Percentiles rank a stretch among this genome's conserved stretches.
Conservation (phyloP, 2,113 vertebrate genomes). For the Oenanthe oenanthe region DNA sequence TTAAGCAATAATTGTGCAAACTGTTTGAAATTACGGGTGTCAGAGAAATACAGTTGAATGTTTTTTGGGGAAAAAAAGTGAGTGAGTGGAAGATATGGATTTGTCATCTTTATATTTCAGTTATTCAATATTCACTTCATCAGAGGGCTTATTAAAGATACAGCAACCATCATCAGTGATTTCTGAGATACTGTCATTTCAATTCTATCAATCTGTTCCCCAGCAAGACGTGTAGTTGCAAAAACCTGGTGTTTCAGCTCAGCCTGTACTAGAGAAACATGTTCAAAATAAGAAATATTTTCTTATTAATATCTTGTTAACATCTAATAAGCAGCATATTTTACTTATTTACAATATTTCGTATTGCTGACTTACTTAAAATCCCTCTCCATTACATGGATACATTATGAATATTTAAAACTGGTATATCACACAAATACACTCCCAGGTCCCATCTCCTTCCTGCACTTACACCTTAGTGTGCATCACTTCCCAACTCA, state of each 20-base stretch:
- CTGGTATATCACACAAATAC: neutral
- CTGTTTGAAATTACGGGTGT: neutral
- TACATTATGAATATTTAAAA: neutral
- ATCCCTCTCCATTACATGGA: neutral
- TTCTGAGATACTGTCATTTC: constrained; percentile 14
- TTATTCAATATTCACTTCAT: neutral
- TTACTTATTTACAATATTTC: neutral
- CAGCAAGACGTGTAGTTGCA: neutral
- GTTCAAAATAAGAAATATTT: constrained; percentile 2
- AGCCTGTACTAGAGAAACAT: neutral
- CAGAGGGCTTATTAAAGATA: neutral
- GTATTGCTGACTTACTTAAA: neutral
- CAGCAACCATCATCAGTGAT: neutral
- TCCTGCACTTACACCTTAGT: neutral
- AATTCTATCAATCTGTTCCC: neutral
- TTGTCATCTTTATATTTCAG: neutral
- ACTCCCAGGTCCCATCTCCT: neutral
- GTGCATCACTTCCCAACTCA: neutral
- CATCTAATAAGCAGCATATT: neutral
- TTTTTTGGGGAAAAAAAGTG: neutral
- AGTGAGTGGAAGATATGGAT: neutral
- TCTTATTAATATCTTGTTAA: neutral
- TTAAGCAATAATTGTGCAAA: neutral
- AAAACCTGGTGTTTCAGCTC: neutral
- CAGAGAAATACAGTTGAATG: neutral